These are phyloP conservation scores for Hypanus sabinus DNA, from an alignment of 2,113 vertebrate genomes.

Conservation along the genomic window DNA sequence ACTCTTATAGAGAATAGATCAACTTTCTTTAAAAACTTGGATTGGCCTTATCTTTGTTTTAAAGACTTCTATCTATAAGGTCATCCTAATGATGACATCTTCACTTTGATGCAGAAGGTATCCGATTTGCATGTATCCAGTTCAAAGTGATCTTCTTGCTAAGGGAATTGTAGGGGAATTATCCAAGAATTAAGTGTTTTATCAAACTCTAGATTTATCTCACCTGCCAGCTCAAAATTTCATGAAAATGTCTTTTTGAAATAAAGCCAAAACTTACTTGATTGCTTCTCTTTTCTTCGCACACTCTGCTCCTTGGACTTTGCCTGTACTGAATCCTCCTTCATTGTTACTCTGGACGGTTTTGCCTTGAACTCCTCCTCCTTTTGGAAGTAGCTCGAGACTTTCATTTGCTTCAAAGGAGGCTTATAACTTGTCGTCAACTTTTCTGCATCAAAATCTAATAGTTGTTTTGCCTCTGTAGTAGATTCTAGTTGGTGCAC, in stretches of 20 bases:
- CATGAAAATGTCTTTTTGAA: not conserved
- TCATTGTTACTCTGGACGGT: too few species aligned
- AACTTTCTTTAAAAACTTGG: too few species aligned
- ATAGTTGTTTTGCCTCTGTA: not conserved
- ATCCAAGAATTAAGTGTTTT: too few species aligned
- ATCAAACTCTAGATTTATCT: too few species aligned
- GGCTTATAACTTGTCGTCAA: not conserved
- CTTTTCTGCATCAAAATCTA: not conserved
- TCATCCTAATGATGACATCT: too few species aligned
- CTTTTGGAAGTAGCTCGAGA: not conserved
- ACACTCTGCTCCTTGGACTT: not conserved
- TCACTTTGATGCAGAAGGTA: too few species aligned
- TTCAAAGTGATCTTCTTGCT: too few species aligned
- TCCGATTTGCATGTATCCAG: too few species aligned
- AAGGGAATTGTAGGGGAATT: too few species aligned
- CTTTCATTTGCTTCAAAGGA: not conserved
- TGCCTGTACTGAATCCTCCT: not conserved
- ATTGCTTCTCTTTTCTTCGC: not conserved
- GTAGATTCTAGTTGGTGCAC: not conserved
- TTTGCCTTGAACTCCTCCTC: not conserved
- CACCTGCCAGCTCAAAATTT: not conserved
- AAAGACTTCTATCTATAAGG: too few species aligned
- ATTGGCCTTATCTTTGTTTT: too few species aligned
- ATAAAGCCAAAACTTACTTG: not conserved
- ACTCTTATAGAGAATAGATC: too few species aligned